Conservation (phyloP, 1,140 invertebrate genomes). For the Lepidurus couesii region DNA sequence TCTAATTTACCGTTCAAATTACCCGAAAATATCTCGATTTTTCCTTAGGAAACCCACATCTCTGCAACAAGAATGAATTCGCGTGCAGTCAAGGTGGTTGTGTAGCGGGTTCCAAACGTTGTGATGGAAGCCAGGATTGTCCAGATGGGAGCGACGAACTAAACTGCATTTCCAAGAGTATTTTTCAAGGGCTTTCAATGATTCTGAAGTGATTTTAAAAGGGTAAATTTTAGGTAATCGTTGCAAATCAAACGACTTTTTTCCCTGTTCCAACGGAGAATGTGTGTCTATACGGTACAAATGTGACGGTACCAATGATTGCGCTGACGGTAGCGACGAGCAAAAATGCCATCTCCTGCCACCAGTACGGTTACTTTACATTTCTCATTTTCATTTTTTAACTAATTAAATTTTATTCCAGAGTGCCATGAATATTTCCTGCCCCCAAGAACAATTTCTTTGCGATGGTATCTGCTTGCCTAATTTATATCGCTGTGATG, state of each 20-base stretch:
- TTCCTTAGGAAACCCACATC: not conserved
- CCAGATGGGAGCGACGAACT: constrained; percentile 60
- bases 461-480: constrained; percentile 92
- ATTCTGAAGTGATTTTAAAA: constrained; percentile 35
- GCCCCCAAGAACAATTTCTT: constrained; percentile 55
- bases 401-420: not conserved
- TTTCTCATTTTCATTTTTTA: not conserved
- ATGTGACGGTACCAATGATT: constrained; percentile 73
- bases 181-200: not conserved
- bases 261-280: constrained; percentile 49
- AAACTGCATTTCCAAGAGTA: constrained; percentile 57
- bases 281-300: constrained; percentile 58
- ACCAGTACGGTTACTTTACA: not conserved
- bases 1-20: not conserved
- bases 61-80: constrained; percentile 44
- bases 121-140: constrained; percentile 65
- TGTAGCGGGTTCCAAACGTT: constrained; percentile 55
- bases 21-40: not conserved
- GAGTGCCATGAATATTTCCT: not conserved
- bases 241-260: constrained; percentile 40
- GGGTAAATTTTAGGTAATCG: not conserved
- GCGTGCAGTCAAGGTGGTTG: constrained; percentile 65
- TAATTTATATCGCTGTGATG: constrained; percentile 49
- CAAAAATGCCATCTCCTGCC: constrained; percentile 47
- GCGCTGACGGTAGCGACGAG: constrained; percentile 73